Conservation (phyloP, 2,113 vertebrate species). For the Brachypodius melanocephalos region DNA sequence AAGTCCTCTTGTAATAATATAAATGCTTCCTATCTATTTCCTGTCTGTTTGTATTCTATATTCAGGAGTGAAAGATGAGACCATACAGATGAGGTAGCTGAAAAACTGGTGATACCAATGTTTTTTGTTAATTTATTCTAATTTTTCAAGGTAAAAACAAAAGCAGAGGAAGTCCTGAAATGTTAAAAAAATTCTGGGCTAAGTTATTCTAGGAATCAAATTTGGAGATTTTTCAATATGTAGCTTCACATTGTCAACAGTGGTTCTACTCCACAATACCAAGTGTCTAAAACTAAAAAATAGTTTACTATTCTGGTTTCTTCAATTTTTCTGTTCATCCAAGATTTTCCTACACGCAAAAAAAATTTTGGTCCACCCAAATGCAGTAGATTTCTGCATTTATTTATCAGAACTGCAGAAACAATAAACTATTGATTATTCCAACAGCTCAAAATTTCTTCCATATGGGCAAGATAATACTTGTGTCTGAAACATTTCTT, state of each 20-base stretch:
- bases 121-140: background rate
- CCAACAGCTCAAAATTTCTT: background rate
- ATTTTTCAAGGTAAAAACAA: background rate
- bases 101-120: background rate
- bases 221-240: background rate
- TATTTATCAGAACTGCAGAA: background rate
- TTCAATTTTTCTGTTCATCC: background rate
- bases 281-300: background rate
- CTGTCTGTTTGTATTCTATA: background rate
- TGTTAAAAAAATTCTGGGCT: background rate
- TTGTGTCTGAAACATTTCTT: background rate
- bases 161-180: background rate
- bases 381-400: background rate
- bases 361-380: background rate
- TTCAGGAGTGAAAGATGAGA: background rate
- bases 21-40: background rate
- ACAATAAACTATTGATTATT: background rate
- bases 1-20: background rate
- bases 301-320: accelerated
- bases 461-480: background rate
- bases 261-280: background rate
- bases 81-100: background rate
- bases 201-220: background rate
- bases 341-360: background rate
- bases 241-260: background rate